Evolutionary conservation across 35 echinoderm and acorn worm species (phyloP), one percentile per base, ranked within the genome.

Genomic region (Ophiothrix spiculata): DNA sequence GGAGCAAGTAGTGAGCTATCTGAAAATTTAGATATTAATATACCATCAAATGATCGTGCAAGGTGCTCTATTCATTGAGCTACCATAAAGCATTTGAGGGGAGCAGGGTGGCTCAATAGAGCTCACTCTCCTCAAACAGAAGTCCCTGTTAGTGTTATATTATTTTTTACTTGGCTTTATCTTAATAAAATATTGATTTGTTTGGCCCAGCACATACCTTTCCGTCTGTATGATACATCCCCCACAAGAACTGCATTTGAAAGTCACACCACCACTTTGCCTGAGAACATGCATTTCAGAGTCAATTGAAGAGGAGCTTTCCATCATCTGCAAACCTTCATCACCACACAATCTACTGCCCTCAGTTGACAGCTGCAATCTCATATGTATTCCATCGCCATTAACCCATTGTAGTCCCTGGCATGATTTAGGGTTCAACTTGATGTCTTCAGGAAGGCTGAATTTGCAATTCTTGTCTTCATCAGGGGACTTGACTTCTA

Each of bases 371-470:
- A 90, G 32, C 75, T 90, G 88, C 34, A 90, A 40, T 31, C 88
- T 90, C 88, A 90, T 90, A 34, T 90, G 88, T 15, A 90, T 40
- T 21, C 88, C 88, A 38, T 79, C 77, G 4, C 39, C 46, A 63
- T 56, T 84, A 23, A 84, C 73, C 88, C 80, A 84, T 12, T 90
- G 56, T 33, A 90, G 73, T 46, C 88, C 88, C 0, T 75, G 83
- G 56, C 88, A 90, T 73, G 88, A 39, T 33, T 81, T 80, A 25
- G 88, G 88, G 1, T 84, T 81, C 33, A 81, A 28, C 15, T 23
- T 29, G 29, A 90, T 33, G 17, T 69, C 64, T 31, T 31, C 73
- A 16, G 81, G 80, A 0, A 77, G 40, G 1, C 41, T 39, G 73
- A 84, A 69, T 69, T 15, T n/a, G 60, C 29, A 69, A 2, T n/a